Percentiles rank a stretch among this genome's conserved stretches.
Evolutionary conservation across 92 coral and sea anemone genomes (phyloP).

Genomic region (Hydrozoanthus gracilis): DNA sequence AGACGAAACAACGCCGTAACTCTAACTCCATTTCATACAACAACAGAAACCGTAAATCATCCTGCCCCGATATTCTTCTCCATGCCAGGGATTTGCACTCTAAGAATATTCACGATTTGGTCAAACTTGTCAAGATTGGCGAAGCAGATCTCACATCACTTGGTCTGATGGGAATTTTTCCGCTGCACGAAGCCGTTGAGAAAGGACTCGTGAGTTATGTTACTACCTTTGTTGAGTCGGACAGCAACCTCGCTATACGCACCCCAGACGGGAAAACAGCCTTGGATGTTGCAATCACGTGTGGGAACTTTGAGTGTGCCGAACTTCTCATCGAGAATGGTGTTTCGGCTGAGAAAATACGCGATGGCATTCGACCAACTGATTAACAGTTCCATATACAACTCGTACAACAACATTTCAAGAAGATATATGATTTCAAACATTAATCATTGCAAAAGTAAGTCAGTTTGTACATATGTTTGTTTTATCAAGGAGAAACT

Average conservation of each 20-base stretch:
- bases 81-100: slow-evolving; percentile 63
- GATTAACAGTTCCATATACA: neutral
- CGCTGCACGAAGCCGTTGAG: slow-evolving; percentile 76
- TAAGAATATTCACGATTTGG: slow-evolving; percentile 69
- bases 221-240: slow-evolving; percentile 60
- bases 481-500: too few species aligned
- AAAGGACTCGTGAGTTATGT: slow-evolving; percentile 69
- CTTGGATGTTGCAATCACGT: slow-evolving; percentile 70
- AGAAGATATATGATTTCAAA: neutral
- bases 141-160: slow-evolving; percentile 72
- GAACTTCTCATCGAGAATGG: slow-evolving; percentile 81
- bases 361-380: slow-evolving; percentile 62
- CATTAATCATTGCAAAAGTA: too few species aligned
- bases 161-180: slow-evolving; percentile 71
- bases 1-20: slow-evolving; percentile 36
- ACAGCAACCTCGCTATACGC: slow-evolving; percentile 62
- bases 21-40: slow-evolving; percentile 44
- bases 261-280: slow-evolving; percentile 73
- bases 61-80: slow-evolving; percentile 80
- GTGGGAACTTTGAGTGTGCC: slow-evolving; percentile 86
- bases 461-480: too few species aligned
- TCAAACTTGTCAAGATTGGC: slow-evolving; percentile 78
- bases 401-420: neutral
- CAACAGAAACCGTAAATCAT: slow-evolving; percentile 61
- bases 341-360: slow-evolving; percentile 75